A percentile compares a stretch with the other conserved stretches of the same genome.
Evolutionary conservation across 1,140 invertebrate species (phyloP).

Genomic region (Plodia interpunctella): DNA sequence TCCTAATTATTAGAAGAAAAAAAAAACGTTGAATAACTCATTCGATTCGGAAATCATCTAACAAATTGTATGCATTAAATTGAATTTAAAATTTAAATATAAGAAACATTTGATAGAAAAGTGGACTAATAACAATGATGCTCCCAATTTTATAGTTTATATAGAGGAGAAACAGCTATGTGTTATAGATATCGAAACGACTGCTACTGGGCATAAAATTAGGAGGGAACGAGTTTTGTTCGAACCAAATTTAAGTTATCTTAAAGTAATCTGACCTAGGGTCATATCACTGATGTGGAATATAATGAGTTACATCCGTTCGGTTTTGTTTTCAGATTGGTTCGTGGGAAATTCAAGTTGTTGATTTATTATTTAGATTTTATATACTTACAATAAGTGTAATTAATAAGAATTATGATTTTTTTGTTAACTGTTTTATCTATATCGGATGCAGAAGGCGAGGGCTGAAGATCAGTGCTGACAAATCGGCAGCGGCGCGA

Average conservation of each 20-base stretch:
- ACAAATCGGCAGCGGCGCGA: no score
- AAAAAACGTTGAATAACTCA: background rate
- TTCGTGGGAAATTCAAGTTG: background rate
- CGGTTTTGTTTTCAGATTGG: background rate
- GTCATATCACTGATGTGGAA: background rate
- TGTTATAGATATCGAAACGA: background rate
- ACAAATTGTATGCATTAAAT: constrained; percentile 6
- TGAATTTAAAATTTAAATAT: constrained; percentile 9
- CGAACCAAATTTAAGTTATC: background rate
- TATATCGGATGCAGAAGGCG: no score
- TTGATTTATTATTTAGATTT: background rate
- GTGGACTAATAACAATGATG: background rate
- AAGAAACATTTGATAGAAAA: background rate
- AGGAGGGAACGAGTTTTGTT: background rate
- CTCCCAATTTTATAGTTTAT: constrained; percentile 9
- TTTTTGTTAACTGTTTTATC: no score
- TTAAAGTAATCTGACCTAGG: constrained; percentile 8
- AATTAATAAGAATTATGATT: no score
- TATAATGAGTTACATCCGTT: background rate
- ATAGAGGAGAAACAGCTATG: background rate
- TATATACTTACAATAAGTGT: no score
- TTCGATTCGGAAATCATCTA: constrained; percentile 3
- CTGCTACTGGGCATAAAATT: constrained; percentile 12
- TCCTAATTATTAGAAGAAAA: background rate
- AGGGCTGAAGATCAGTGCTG: no score